phyloP scores from a whole-genome alignment of 2,113 vertebrate genomes.

The Paralichthys olivaceus region DNA sequence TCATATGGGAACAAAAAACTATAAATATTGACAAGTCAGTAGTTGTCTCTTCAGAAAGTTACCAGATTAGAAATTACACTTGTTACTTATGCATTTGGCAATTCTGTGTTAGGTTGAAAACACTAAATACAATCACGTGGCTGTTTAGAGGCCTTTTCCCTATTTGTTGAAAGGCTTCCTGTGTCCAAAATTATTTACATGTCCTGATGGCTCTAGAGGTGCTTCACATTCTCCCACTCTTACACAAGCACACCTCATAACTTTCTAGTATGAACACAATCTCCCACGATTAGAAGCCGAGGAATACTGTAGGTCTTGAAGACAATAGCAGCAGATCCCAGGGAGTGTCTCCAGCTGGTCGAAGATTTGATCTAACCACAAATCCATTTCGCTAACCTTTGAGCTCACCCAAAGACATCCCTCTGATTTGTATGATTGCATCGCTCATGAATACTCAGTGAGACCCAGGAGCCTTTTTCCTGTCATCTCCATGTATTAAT shows the following conservation, averaged over 20 bases:
- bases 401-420: background rate
- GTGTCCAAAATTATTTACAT: background rate
- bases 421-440: background rate
- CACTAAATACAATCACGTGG: no score
- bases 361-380: background rate
- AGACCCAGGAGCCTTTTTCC: background rate
- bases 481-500: background rate
- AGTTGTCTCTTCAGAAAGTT: no score
- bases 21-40: no score
- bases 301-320: background rate
- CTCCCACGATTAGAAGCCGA: background rate
- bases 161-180: background rate
- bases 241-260: background rate
- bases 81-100: no score
- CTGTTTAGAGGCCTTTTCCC: no score
- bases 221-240: background rate
- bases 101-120: no score
- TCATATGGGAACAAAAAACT: no score
- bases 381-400: slow-evolving; percentile 5
- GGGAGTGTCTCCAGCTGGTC: background rate
- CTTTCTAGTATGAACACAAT: background rate
- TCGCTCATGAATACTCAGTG: slow-evolving; percentile 3
- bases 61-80: no score
- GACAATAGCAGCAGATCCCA: background rate
- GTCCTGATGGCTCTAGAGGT: background rate